phyloP scores from a whole-genome alignment of 2,888 invertebrate species.

The Hirtodrosophila trivittata region DNA sequence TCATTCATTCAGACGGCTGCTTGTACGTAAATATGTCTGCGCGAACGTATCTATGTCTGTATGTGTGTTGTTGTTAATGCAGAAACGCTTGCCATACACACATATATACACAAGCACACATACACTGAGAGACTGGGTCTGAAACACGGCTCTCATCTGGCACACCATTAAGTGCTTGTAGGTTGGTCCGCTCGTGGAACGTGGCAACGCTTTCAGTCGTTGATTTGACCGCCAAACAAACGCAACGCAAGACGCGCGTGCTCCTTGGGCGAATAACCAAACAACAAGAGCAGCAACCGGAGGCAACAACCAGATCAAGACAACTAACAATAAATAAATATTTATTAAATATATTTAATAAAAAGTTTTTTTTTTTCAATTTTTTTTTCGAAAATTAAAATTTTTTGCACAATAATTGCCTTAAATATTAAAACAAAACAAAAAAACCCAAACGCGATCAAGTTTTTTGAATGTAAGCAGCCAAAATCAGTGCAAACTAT shows the following conservation, averaged over 20 bases:
- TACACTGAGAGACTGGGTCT: not conserved
- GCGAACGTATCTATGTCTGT: not conserved
- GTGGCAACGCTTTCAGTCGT: conserved; percentile 79
- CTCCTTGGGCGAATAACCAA: conserved; percentile 34
- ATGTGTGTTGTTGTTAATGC: conserved; percentile 1
- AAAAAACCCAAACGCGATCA: not conserved
- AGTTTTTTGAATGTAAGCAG: no score
- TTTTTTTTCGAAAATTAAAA: conserved; percentile 18
- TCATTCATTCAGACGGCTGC: conserved; percentile 28
- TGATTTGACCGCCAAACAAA: conserved; percentile 81
- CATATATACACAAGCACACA: conserved; percentile 6
- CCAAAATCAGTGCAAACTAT: no score
- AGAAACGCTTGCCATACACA: not conserved
- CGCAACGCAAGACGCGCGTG: conserved; percentile 78
- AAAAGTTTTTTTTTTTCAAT: conserved; percentile 27
- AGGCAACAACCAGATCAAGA: conserved; percentile 31
- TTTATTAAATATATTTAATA: conserved; percentile 30
- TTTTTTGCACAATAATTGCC: conserved; percentile 47
- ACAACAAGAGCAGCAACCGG: conserved; percentile 36
- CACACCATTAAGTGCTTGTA: conserved; percentile 48
- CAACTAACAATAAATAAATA: conserved; percentile 24
- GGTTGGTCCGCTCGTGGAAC: conserved; percentile 42
- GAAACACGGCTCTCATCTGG: conserved; percentile 38
- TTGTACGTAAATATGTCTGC: not conserved
- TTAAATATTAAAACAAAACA: conserved; percentile 22